Conservation (phyloP, 1,140 invertebrate genomes). For the Dolichoris vasculosae region DNA sequence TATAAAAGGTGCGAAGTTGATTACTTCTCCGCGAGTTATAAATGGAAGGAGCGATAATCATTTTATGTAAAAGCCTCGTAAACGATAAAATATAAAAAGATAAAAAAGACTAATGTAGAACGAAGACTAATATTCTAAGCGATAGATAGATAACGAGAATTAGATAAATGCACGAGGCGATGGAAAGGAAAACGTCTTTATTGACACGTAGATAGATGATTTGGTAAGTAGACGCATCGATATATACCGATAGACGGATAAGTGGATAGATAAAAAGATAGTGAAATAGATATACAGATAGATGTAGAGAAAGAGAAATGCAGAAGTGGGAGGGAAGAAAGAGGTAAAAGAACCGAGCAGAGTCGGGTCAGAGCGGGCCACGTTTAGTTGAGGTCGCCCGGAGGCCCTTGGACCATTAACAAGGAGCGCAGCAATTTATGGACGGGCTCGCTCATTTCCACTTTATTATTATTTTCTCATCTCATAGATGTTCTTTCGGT, state of each 20-base stretch:
- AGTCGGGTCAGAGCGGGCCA: slow-evolving; percentile 63
- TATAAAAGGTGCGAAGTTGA: background rate
- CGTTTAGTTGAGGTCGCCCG: slow-evolving; percentile 69
- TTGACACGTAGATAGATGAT: background rate
- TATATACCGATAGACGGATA: background rate
- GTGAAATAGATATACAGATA: background rate
- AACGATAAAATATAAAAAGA: background rate
- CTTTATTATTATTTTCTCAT: slow-evolving; percentile 76
- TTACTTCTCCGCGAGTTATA: background rate
- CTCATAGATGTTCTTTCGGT: slow-evolving; percentile 71
- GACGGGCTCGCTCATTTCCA: slow-evolving; percentile 74
- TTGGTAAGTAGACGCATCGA: too few relatives aligned
- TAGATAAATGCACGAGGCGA: background rate
- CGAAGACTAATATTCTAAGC: background rate
- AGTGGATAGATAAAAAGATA: background rate
- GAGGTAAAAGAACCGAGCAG: slow-evolving; percentile 41
- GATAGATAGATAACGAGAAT: background rate
- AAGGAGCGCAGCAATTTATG: slow-evolving; percentile 75
- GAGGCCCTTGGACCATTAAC: slow-evolving; percentile 73
- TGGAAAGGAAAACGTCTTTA: background rate
- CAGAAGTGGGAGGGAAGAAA: background rate
- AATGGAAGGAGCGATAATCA: background rate
- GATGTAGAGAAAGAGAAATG: background rate
- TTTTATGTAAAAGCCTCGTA: background rate
- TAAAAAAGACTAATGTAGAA: too few relatives aligned